A percentile compares a stretch with the other conserved stretches of the same genome.
These are phyloP conservation scores for Phocides pigmalion DNA, from an alignment of 1,140 invertebrate species.

Conservation along the genomic window DNA sequence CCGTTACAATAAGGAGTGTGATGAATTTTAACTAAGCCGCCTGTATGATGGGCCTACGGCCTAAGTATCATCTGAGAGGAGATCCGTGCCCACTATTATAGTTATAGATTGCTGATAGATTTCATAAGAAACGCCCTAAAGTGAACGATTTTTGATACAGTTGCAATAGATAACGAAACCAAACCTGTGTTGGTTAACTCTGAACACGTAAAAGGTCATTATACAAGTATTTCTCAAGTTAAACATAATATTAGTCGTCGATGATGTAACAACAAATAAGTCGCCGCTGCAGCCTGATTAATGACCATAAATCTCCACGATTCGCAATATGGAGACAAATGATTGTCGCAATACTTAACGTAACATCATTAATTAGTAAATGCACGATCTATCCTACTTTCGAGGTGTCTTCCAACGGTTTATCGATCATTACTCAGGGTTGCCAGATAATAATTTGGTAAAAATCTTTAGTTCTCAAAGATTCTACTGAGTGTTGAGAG, in stretches of 20 bases:
- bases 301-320: conserved; percentile 63
- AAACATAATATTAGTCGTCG: conserved; percentile 59
- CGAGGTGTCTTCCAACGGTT: conserved; percentile 44
- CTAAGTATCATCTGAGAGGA: too few relatives aligned
- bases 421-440: conserved; percentile 23
- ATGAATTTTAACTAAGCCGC: too few relatives aligned
- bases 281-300: conserved; percentile 59
- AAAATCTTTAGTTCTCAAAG: too few relatives aligned
- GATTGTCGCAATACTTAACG: conserved; percentile 65
- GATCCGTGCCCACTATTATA: too few relatives aligned
- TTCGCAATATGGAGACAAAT: conserved; percentile 70
- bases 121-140: conserved; percentile 1
- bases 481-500: too few relatives aligned
- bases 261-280: conserved; percentile 67
- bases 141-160: conserved; percentile 3
- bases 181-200: conserved; percentile 58
- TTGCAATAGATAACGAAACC: conserved; percentile 27
- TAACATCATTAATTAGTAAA: conserved; percentile 71
- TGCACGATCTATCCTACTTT: conserved; percentile 73
- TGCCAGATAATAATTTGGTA: too few relatives aligned
- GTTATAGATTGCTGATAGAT: too few relatives aligned
- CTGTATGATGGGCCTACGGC: too few relatives aligned
- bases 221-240: conserved; percentile 66
- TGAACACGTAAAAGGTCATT: conserved; percentile 61
- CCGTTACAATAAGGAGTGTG: too few relatives aligned